phyloP scores from a whole-genome alignment of 2,113 vertebrate species.

The Columbina picui region DNA sequence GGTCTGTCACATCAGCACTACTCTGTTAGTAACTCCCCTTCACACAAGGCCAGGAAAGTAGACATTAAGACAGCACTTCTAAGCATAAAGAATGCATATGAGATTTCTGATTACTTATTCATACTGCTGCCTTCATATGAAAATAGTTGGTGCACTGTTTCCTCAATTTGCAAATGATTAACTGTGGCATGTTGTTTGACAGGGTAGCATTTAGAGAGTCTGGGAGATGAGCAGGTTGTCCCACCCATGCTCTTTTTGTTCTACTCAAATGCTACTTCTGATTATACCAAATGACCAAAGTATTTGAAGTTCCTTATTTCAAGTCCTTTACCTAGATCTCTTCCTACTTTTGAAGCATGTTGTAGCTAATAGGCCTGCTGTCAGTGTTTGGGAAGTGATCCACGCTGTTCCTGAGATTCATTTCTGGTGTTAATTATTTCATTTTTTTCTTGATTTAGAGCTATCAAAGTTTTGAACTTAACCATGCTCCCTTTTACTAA shows the following conservation, averaged over 20 bases:
- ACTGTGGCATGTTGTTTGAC: neutral
- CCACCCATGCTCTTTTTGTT: neutral
- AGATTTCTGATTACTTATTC: neutral
- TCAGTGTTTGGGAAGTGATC: neutral
- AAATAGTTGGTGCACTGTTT: neutral
- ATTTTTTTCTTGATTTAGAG: neutral
- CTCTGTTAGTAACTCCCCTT: neutral
- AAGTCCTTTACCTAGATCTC: neutral
- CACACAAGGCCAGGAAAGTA: neutral
- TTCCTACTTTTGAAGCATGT: neutral
- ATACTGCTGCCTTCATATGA: neutral
- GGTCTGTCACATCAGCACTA: neutral
- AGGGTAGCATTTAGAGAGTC: neutral
- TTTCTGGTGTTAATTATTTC: neutral
- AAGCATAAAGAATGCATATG: neutral
- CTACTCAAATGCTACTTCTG: neutral
- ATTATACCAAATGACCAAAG: neutral
- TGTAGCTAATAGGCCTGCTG: neutral
- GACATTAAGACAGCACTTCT: neutral
- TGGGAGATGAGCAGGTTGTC: neutral
- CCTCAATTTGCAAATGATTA: neutral
- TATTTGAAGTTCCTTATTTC: neutral
- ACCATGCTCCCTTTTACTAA: neutral
- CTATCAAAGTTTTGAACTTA: neutral
- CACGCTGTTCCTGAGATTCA: neutral